Conservation (phyloP, 2,797 vertebrate species). For the Hozukius guyotensis region DNA sequence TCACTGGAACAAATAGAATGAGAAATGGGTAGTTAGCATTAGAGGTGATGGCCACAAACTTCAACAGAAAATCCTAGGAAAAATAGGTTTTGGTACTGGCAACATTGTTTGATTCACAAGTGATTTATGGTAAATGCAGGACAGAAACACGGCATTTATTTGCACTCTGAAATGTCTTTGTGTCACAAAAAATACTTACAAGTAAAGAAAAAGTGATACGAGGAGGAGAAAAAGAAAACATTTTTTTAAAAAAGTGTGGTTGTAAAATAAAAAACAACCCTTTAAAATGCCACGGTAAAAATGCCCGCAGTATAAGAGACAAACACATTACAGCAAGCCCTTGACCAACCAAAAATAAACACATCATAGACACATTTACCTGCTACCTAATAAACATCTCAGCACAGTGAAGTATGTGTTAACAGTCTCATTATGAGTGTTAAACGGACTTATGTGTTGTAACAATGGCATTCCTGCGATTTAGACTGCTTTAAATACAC, state of each 20-base stretch:
- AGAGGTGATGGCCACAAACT: not conserved
- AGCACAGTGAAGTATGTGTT: constrained; percentile 30
- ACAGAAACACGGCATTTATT: not conserved
- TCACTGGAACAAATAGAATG: not conserved
- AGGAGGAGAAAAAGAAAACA: not conserved
- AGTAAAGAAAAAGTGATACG: not conserved
- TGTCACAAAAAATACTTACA: not conserved
- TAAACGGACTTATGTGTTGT: constrained; percentile 45
- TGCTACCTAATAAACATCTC: constrained; percentile 49
- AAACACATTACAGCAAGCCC: accelerated
- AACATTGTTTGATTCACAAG: not conserved
- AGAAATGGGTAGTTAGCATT: not conserved
- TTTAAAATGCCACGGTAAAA: not conserved
- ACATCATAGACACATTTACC: not conserved
- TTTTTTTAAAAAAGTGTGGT: not conserved
- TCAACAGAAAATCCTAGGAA: not conserved
- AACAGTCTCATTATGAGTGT: constrained; percentile 59
- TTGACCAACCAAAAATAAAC: not conserved
- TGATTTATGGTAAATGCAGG: not conserved
- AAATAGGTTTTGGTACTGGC: not conserved
- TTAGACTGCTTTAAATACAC: constrained; percentile 44
- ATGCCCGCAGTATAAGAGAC: not conserved
- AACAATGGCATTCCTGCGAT: constrained; percentile 33
- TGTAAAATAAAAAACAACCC: not conserved
- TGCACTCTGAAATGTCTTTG: not conserved